Conservation (phyloP, 2,113 vertebrate genomes). For the Oryctolagus cuniculus region mOryCun1.1 NC_091435.1:157256501-157257000, state of each 20-base stretch:
- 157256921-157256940: constrained; percentile 16
- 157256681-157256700: constrained; percentile 77
- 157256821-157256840: constrained; percentile 71
- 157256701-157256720: constrained; percentile 67
- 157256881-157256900: neutral
- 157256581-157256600: too few species aligned
- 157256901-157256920: constrained; percentile 62
- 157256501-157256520: too few species aligned
- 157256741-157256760: constrained; percentile 75
- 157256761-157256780: constrained; percentile 62
- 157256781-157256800: neutral
- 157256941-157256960: constrained; percentile 59
- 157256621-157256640: too few species aligned
- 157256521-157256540: too few species aligned
- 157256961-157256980: constrained; percentile 69
- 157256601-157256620: too few species aligned
- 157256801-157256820: constrained; percentile 52
- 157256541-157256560: too few species aligned
- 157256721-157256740: constrained; percentile 75
- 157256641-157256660: too few species aligned
- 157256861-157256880: constrained; percentile 60
- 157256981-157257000: constrained; percentile 54
- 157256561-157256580: too few species aligned
- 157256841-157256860: constrained; percentile 26
- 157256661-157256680: neutral